phyloP scores from a whole-genome alignment of 2,797 vertebrate species.

The Pseudopleuronectes americanus region DNA sequence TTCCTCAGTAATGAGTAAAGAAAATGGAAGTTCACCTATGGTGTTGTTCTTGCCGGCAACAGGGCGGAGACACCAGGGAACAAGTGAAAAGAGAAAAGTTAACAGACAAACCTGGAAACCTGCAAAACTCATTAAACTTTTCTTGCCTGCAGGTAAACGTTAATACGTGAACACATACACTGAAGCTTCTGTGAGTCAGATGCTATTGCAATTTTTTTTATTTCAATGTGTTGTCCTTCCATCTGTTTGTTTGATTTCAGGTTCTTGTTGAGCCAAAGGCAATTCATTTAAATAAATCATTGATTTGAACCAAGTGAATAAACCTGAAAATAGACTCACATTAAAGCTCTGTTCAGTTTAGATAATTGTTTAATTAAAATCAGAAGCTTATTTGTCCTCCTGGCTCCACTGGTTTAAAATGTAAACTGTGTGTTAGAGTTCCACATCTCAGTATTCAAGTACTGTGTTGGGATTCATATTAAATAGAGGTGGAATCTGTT shows the following conservation, averaged over 20 bases:
- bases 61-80: constrained; percentile 12
- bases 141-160: constrained; percentile 22
- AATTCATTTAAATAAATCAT: too few species aligned
- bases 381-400: too few species aligned
- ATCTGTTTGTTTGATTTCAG: too few species aligned
- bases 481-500: constrained; percentile 34
- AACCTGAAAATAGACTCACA: too few species aligned
- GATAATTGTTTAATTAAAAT: too few species aligned
- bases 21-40: constrained; percentile 7
- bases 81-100: constrained; percentile 20
- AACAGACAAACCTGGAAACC: constrained; percentile 8
- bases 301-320: too few species aligned
- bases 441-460: not conserved
- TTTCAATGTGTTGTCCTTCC: too few species aligned
- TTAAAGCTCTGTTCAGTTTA: too few species aligned
- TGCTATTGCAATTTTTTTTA: not conserved
- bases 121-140: constrained; percentile 45
- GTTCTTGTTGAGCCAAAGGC: too few species aligned
- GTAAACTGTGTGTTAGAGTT: not conserved
- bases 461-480: not conserved
- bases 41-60: not conserved
- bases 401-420: not conserved
- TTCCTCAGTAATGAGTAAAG: constrained; percentile 16
- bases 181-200: constrained; percentile 12
- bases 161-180: constrained; percentile 10